These are phyloP conservation scores for Orthosia gothica DNA, from an alignment of 2,888 invertebrate species.

Conservation along the genomic window DNA sequence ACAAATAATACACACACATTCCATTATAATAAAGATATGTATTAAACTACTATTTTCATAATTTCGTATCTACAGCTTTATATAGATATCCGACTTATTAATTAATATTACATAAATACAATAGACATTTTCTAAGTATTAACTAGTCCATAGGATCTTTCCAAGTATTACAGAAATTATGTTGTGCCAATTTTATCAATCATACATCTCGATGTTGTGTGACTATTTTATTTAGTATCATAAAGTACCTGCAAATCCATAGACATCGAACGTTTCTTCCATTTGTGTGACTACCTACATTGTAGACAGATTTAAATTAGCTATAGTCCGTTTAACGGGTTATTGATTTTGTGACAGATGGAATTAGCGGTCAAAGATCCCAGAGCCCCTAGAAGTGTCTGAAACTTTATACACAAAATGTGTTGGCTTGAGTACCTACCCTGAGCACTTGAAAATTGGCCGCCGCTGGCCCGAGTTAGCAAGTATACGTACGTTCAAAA, in stretches of 20 bases:
- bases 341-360: too few species aligned
- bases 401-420: too few species aligned
- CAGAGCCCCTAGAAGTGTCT: too few species aligned
- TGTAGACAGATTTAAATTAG: slow-evolving; percentile 18
- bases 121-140: slow-evolving; percentile 26
- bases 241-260: slow-evolving; percentile 26
- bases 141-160: slow-evolving; percentile 2
- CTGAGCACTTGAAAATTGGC: too few species aligned
- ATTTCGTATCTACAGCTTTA: neutral
- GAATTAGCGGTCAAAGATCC: too few species aligned
- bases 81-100: neutral
- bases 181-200: slow-evolving; percentile 55
- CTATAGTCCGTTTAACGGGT: neutral
- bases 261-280: slow-evolving; percentile 51
- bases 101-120: neutral
- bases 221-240: slow-evolving; percentile 26
- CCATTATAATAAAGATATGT: neutral
- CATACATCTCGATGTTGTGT: slow-evolving; percentile 25
- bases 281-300: slow-evolving; percentile 25
- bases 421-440: too few species aligned
- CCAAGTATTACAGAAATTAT: slow-evolving; percentile 37
- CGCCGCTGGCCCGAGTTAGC: too few species aligned
- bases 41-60: slow-evolving; percentile 1
- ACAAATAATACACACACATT: neutral
- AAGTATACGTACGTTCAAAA: too few species aligned